Evolutionary conservation across 2,888 invertebrate genomes (phyloP), one percentile per base, ranked within the genome.

Genomic region (Caenorhabditis virilis): DNA sequence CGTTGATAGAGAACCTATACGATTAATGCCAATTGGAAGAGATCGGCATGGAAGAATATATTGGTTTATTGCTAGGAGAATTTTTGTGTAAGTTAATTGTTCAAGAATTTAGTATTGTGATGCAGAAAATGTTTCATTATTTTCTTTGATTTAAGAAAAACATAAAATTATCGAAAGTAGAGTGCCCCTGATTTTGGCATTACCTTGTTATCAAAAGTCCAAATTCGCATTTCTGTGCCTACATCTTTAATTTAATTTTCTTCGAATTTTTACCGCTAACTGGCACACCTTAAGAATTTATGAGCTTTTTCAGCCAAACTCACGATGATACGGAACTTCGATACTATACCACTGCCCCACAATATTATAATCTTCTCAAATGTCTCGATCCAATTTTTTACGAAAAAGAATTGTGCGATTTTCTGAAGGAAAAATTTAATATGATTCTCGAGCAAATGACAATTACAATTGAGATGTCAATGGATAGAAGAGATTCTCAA

Each of bases 11-110:
- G 87, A 93, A 65, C 87, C 94, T 25, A 91, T 92, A 83, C 88
- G 97, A 42, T 95, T 95, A 84, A 94, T 95, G 84, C 91, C 91
- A 78, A 86, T 98, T 41, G 98, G 98, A 1, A 91, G 90, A 84
- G 98, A 99, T 85, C 88, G 98, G 70, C 93, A 95, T 86, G 95
- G 95, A 15, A 87, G 97, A 78, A 94, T 94, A 83, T 99, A 95
- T 86, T 98, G 94, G 92, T 98, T 98, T 85, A 89, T 97, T 51
- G 90, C 89, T 53, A 87, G 98, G 53, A 88, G 98, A 78, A 88
- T 98, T 81, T 90, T 97, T 86, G 89, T 97, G 93, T 93, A 88
- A 89, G 91, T 84, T 49, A 48, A 45, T 41, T 39, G 23, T 5
- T 48, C 39, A 22, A 22, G 33, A 26, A 30, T 27, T 25, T 7